These are phyloP conservation scores for Heliconius ismenius DNA, from an alignment of 2,888 invertebrate species.

Conservation along the genomic window DNA sequence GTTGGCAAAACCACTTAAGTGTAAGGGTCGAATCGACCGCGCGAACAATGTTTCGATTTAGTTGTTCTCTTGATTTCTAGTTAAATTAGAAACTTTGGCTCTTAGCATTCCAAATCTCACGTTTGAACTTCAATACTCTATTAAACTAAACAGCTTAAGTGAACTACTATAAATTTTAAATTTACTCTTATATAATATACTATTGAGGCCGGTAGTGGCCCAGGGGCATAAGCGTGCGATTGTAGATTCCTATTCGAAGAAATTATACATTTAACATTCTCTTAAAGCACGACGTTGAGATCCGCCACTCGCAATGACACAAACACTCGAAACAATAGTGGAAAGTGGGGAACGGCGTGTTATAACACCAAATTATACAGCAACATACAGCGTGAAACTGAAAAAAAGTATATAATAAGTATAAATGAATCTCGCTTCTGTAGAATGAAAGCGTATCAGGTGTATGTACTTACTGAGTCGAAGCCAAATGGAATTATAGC, in stretches of 20 bases:
- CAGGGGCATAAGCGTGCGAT: too few species aligned
- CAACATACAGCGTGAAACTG: neutral
- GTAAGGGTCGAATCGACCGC: neutral
- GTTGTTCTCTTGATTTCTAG: slow-evolving; percentile 3
- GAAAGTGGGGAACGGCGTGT: neutral
- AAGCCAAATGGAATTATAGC: slow-evolving; percentile 62
- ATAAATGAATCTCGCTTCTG: neutral
- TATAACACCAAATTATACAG: neutral
- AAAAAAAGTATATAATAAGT: neutral
- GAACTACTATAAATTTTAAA: neutral
- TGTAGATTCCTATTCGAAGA: neutral
- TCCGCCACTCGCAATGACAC: too few species aligned
- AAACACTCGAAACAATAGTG: too few species aligned
- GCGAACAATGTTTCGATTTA: slow-evolving; percentile 2
- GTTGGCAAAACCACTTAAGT: neutral
- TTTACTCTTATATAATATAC: too few species aligned
- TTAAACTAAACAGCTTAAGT: neutral
- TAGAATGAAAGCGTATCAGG: slow-evolving; percentile 46
- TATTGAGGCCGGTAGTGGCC: too few species aligned
- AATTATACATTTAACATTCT: too few species aligned
- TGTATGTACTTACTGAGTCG: slow-evolving; percentile 45
- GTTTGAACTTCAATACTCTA: neutral
- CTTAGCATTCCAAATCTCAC: slow-evolving; percentile 7
- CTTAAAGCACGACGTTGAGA: neutral
- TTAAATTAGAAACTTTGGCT: slow-evolving; percentile 18